Conservation (phyloP, 2,797 vertebrate species). For the Melopsittacus undulatus region DNA sequence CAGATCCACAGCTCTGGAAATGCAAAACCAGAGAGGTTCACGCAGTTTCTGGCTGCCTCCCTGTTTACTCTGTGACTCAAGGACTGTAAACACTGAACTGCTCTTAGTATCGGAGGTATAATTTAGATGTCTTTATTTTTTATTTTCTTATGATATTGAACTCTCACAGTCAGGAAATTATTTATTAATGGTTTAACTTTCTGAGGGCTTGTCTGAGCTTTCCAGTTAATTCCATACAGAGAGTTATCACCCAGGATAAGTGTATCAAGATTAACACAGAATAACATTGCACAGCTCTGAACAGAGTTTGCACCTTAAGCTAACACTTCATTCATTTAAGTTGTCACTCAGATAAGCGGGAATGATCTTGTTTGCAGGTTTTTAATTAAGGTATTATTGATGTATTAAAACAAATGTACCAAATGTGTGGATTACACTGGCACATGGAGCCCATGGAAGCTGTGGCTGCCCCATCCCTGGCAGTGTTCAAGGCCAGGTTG, state of each 20-base stretch:
- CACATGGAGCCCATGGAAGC: neutral
- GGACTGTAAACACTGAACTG: neutral
- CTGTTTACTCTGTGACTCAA: neutral
- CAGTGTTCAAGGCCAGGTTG: neutral
- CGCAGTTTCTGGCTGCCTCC: neutral
- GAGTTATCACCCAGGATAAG: neutral
- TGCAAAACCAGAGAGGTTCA: slow-evolving; percentile 18
- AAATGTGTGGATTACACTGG: neutral
- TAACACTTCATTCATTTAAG: neutral
- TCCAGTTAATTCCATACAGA: neutral
- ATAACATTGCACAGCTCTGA: neutral
- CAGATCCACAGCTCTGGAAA: slow-evolving; percentile 34
- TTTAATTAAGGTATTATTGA: neutral
- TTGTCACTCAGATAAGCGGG: neutral
- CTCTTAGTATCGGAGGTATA: neutral
- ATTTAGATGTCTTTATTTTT: neutral
- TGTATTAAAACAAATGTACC: neutral
- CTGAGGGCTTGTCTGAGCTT: neutral
- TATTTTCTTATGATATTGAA: neutral
- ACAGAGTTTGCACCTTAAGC: neutral
- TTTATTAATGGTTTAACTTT: slow-evolving; percentile 12
- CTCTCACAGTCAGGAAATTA: neutral
- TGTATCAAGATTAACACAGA: neutral
- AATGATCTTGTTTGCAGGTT: neutral
- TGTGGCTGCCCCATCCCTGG: neutral